phyloP scores from a whole-genome alignment of 1,140 invertebrate species.

The Lineus longissimus region DNA sequence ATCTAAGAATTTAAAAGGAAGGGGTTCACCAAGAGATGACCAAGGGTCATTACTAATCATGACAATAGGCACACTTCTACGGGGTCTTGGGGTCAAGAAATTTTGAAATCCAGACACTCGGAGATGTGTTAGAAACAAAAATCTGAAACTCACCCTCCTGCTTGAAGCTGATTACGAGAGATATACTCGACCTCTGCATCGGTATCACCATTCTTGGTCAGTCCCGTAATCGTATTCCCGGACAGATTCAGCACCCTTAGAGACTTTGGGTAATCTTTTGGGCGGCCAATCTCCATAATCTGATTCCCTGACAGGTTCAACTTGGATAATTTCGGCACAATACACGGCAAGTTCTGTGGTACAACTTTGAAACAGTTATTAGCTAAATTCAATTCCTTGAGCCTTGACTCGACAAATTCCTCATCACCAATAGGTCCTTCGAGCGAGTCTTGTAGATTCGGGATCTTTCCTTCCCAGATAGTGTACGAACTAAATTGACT shows the following conservation, averaged over 20 bases:
- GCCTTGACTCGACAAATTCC: conserved; percentile 15
- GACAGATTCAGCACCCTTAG: conserved; percentile 89
- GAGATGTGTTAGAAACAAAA: too few species aligned
- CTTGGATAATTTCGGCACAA: conserved; percentile 77
- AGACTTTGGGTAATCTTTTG: conserved; percentile 81
- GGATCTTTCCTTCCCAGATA: too few species aligned
- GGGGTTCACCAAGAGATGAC: too few species aligned
- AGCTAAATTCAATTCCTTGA: conserved; percentile 70
- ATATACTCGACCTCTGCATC: neutral
- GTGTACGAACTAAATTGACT: too few species aligned
- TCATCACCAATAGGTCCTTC: too few species aligned
- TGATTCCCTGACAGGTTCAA: conserved; percentile 90
- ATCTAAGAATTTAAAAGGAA: too few species aligned
- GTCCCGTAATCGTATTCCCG: conserved; percentile 75
- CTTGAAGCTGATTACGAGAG: neutral
- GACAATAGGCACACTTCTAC: too few species aligned
- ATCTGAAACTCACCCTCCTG: neutral
- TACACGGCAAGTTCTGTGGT: conserved; percentile 81
- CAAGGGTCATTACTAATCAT: too few species aligned
- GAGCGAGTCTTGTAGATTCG: too few species aligned
- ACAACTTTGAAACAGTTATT: conserved; percentile 86
- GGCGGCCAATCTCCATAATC: conserved; percentile 71
- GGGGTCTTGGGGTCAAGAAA: too few species aligned
- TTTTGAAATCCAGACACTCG: too few species aligned
- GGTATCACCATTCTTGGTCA: neutral